Conservation (phyloP, 2,888 invertebrate genomes). For the Pollenia angustigena region DNA sequence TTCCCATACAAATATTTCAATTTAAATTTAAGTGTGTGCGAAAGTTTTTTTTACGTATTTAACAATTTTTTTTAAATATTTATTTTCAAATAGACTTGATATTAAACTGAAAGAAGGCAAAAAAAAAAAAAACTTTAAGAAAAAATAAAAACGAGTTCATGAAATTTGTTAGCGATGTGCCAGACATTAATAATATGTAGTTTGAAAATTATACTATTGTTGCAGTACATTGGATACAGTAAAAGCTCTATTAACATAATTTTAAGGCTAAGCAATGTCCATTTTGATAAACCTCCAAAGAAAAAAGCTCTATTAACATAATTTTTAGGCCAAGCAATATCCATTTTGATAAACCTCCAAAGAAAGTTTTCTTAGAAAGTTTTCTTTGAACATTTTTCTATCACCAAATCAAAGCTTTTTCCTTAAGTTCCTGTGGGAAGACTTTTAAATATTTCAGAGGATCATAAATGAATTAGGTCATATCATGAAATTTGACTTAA, state of each 20-base stretch:
- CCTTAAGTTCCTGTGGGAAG: no score
- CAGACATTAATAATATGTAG: conserved; percentile 62
- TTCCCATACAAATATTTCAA: conserved; percentile 44
- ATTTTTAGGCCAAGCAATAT: no score
- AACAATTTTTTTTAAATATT: conserved; percentile 20
- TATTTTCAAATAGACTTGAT: conserved; percentile 36
- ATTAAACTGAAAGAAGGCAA: background rate
- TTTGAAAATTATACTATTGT: conserved; percentile 42
- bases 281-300: no score
- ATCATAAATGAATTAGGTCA: no score
- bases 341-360: no score
- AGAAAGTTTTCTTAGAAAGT: no score
- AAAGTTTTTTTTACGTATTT: conserved; percentile 36
- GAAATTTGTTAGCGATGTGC: conserved; percentile 64
- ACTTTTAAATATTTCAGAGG: no score
- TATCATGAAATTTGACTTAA: no score
- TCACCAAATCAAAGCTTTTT: no score
- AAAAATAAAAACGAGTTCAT: conserved; percentile 60
- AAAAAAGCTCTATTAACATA: background rate
- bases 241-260: background rate
- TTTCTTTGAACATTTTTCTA: no score
- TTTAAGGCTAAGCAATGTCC: no score
- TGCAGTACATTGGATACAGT: conserved; percentile 21
- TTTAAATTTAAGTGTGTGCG: conserved; percentile 23
- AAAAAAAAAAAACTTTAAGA: background rate